phyloP scores from a whole-genome alignment of 2,113 vertebrate species.

The Petrocephalus zakoni region DNA sequence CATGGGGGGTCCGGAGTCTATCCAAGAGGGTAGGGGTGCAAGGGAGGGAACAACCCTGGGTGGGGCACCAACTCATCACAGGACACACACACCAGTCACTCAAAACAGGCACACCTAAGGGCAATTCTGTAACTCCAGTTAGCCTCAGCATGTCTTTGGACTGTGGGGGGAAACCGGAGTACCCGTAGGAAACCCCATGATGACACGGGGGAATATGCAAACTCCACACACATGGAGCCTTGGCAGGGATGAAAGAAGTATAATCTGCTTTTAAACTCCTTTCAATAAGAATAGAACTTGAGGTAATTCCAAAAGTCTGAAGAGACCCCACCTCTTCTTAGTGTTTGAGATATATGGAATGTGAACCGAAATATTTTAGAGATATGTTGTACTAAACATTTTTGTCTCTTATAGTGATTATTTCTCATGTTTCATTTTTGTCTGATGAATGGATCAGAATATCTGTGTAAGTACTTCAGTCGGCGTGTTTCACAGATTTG shows the following conservation, averaged over 20 bases:
- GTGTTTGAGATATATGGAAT: background rate
- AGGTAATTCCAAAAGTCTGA: background rate
- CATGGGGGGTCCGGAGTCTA: background rate
- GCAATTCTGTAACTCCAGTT: background rate
- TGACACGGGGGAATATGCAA: background rate
- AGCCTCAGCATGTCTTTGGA: background rate
- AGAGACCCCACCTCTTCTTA: background rate
- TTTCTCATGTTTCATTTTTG: background rate
- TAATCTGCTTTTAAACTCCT: background rate
- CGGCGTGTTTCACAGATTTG: background rate
- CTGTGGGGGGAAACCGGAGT: background rate
- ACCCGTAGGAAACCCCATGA: background rate
- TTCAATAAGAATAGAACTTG: background rate
- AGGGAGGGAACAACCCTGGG: background rate
- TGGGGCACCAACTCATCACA: background rate
- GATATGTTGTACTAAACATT: background rate
- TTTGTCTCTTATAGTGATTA: background rate
- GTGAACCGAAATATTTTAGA: background rate
- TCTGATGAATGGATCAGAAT: background rate
- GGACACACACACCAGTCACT: background rate
- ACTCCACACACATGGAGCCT: background rate
- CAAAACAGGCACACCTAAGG: background rate
- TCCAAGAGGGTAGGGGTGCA: background rate
- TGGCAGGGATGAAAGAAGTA: background rate
- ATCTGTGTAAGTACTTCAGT: background rate